Evolutionary conservation across 2,888 invertebrate genomes (phyloP).

Genomic region (Metalampra italica): DNA sequence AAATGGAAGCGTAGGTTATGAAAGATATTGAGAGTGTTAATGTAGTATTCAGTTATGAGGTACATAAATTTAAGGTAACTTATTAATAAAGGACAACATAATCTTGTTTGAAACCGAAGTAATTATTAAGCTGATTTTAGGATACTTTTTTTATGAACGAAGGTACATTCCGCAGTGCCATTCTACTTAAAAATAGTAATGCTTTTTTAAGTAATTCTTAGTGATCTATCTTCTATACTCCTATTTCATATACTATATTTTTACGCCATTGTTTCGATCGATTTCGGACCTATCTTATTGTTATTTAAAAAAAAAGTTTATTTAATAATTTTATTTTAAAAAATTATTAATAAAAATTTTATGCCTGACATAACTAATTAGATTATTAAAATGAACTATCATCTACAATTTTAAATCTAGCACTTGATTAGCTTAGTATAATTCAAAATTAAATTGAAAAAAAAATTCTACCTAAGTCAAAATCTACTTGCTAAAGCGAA

Average conservation of each 20-base stretch:
- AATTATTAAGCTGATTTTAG: constrained; percentile 64
- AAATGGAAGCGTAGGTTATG: constrained; percentile 47
- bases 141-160: constrained; percentile 71
- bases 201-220: constrained; percentile 61
- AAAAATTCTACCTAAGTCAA: constrained; percentile 55
- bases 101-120: constrained; percentile 66
- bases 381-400: constrained; percentile 35
- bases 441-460: constrained; percentile 57
- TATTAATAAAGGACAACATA: constrained; percentile 43
- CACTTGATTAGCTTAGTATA: constrained; percentile 66
- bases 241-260: constrained; percentile 23
- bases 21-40: constrained; percentile 48
- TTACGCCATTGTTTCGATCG: neutral
- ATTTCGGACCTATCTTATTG: neutral
- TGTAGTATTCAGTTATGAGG: constrained; percentile 33
- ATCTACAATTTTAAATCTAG: constrained; percentile 55
- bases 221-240: constrained; percentile 55
- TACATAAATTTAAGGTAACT: constrained; percentile 50
- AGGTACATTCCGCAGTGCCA: constrained; percentile 76
- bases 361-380: neutral
- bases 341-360: neutral
- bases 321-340: neutral
- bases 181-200: constrained; percentile 65
- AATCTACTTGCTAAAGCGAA: constrained; percentile 57
- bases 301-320: neutral